These are phyloP conservation scores for Blera fallax DNA, from an alignment of 2,888 invertebrate genomes.

Conservation along the genomic window DNA sequence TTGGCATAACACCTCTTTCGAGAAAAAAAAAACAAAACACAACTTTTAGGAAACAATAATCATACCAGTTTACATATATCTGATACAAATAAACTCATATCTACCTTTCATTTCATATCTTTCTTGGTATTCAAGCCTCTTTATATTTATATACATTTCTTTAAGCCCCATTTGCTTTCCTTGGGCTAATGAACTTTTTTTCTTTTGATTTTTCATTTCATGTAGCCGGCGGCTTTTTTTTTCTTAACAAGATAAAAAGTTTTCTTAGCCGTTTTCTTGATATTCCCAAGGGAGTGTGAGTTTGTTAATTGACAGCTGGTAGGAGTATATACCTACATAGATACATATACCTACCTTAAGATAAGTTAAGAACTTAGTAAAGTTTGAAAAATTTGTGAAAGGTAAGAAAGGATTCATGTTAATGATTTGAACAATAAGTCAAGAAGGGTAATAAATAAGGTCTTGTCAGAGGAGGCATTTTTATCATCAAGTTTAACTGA, in stretches of 20 bases:
- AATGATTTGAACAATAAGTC: background rate
- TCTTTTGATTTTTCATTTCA: background rate
- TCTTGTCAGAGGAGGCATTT: background rate
- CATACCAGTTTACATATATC: too few relatives aligned
- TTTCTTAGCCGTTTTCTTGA: background rate
- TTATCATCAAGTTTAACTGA: background rate
- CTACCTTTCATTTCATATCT: background rate
- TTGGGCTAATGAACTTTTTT: background rate
- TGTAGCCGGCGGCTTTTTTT: background rate
- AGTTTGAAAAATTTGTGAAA: background rate
- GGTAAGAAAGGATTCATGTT: background rate
- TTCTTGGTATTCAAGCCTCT: background rate
- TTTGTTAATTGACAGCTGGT: constrained; percentile 3
- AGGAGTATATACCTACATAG: background rate
- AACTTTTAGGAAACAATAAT: too few relatives aligned
- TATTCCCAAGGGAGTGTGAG: background rate
- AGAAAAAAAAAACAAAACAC: too few relatives aligned
- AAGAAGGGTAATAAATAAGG: background rate
- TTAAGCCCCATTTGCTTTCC: background rate
- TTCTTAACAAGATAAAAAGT: constrained; percentile 14
- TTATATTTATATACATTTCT: background rate
- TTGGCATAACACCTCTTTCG: too few relatives aligned
- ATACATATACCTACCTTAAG: too few relatives aligned
- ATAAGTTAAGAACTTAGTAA: background rate
- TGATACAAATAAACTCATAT: too few relatives aligned